Evolutionary conservation across 2,888 invertebrate genomes (phyloP), one percentile per base, ranked within the genome.

Genomic region (Spodoptera exigua): DNA sequence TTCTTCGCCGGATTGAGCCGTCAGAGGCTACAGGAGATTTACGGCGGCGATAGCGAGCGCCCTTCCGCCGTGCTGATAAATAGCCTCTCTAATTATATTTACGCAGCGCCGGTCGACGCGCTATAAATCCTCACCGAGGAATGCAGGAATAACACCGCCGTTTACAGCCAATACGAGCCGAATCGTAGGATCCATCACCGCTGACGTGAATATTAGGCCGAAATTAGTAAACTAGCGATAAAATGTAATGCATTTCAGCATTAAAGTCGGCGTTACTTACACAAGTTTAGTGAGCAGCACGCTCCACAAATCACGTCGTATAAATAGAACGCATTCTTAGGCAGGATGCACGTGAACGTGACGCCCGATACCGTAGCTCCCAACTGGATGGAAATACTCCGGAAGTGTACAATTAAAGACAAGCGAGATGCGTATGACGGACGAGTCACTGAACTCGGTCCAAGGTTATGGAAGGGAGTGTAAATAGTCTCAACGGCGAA

Each of bases 21-120:
- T 93, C 92, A 86, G 84, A 84, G 83, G 81, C 81, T 79, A 80
- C 77, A 76, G 68, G 80, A 92, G 92, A 93, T 93, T 92, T 90
- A 93, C 89, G 78, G 86, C 87, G 78, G 83, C 86, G 91, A 92
- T 91, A 89, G 85, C 83, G 84, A 81, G 89, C 88, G 90, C 91
- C 90, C 92, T 91, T 92, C 92, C 92, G 89, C 87, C 86, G 89
- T 79, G 78, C 91, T 92, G 92, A 93, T 92, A 92, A 92, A 93
- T 93, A 88, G 91, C 89, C 88, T 83, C 90, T 92, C 90, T 93
- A 93, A 93, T 93, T 93, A 93, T 93, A 93, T 93, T 93, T 93
- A 94, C 93, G 91, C 90, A 88, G 91, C 89, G 90, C 88, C 90
- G 85, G 85, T 80, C 88, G 90, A 86, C 88, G 84, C 83, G 85